Base-by-base conservation (phyloP, 2,797 vertebrate genomes). In the Pelobates cultripes region DNA sequence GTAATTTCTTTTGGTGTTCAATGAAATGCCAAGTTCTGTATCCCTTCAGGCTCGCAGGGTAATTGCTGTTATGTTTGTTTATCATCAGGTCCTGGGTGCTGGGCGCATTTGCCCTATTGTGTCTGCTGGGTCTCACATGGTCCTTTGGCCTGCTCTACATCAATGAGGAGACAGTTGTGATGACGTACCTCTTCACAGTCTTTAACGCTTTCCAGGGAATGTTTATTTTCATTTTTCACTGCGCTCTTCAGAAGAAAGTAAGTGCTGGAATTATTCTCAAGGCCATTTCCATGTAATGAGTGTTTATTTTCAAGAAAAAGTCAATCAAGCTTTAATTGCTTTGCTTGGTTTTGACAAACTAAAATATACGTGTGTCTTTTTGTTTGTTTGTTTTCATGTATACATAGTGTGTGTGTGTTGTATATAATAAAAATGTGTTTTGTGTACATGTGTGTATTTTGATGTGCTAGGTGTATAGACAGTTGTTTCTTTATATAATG, bases 211-310 rank as follows among this genome's bases (percentile, higher is more conserved):
- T 98, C 90, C 98, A 99, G 92, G 98, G 98, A 90, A 95, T 98
- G 96, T 99, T 99, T 91, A 98, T 99, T 94, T 99, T 99, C 92
- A 97, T 98, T 93, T 99, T 99, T 88, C 96, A 99, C 87, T 99
- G 97, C 89, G 95, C 97, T 71, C 96, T 99, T 82, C 98, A 98
- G 91, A 99, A 98, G 92, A 99, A 99, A 92, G 98, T 99, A 92
- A 95, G 96, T 93, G 55, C 55, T 57, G 55, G 55, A 57, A 57
- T 12, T 57, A 15, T 68, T 41, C 66, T 68, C 0, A 1, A 68
- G 66, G 14, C 55, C 55, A 4, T 57, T 12, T 14, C 55, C 55
- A 14, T 57, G 55, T 12, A 57, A 57, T 57, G 55, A 57, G 55
- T 12, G 55, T 57, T 57, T 57, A 57, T 12, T 3, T 57, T 57